phyloP scores from a whole-genome alignment of 2,113 vertebrate species.

The Stegostoma tigrinum region DNA sequence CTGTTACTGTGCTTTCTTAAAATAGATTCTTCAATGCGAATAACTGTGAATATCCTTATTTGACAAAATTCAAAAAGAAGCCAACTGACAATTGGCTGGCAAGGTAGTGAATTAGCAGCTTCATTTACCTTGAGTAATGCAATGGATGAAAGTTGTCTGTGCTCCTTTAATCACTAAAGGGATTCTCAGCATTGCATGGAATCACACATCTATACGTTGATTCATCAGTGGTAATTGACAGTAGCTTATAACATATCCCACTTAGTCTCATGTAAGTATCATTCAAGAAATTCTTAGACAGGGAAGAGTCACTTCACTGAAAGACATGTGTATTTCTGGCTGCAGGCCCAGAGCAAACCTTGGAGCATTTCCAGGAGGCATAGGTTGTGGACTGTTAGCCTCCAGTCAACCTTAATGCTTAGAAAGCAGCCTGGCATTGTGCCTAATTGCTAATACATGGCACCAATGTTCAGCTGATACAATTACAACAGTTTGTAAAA shows the following conservation, averaged over 20 bases:
- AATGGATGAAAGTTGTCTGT: background rate
- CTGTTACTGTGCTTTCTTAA: background rate
- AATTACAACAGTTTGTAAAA: background rate
- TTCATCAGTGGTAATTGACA: background rate
- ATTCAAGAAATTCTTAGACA: slow-evolving; percentile 22
- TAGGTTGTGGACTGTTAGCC: background rate
- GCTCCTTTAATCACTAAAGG: background rate
- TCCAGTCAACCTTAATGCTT: slow-evolving; percentile 19
- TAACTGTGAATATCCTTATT: background rate
- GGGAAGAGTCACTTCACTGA: slow-evolving; percentile 17
- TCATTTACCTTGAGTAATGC: background rate
- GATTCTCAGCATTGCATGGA: background rate
- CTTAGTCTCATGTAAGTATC: background rate
- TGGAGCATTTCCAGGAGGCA: slow-evolving; percentile 20
- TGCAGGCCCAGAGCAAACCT: background rate
- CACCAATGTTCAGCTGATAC: background rate
- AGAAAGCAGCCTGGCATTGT: slow-evolving; percentile 17
- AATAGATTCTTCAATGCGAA: background rate
- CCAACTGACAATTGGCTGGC: background rate
- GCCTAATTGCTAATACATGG: background rate
- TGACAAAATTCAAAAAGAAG: background rate
- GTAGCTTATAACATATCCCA: background rate
- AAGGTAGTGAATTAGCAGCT: background rate
- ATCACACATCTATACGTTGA: background rate
- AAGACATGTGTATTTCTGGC: background rate